Evolutionary conservation across 1,140 invertebrate genomes (phyloP).

Genomic region (Philaenus spumarius): DNA sequence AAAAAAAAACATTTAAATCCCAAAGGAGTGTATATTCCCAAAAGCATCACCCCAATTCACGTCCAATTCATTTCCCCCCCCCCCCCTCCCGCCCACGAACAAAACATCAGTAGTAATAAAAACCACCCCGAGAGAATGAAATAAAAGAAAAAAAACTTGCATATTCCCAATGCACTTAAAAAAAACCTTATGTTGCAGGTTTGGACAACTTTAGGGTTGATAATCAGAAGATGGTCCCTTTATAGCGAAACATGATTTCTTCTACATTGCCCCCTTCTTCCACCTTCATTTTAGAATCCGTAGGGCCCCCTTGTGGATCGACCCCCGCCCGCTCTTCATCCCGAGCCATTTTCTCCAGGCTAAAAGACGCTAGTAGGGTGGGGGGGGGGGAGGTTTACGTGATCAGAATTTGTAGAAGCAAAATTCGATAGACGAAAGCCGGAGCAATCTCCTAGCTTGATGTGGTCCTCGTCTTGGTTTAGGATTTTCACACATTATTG

Average conservation of each 20-base stretch:
- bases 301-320: background rate
- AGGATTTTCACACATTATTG: no score
- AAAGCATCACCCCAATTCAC: constrained; percentile 2
- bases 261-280: background rate
- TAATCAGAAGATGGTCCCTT: background rate
- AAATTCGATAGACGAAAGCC: constrained; percentile 10
- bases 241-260: constrained; percentile 15
- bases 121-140: background rate
- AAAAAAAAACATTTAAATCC: no score
- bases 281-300: background rate
- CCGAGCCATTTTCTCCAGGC: constrained; percentile 13
- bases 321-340: background rate
- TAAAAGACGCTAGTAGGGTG: constrained; percentile 4
- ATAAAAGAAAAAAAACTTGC: constrained; percentile 12
- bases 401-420: constrained; percentile 1
- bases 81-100: background rate
- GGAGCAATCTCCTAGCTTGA: background rate
- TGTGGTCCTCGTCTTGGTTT: no score
- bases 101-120: constrained; percentile 12
- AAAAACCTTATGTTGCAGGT: constrained; percentile 5
- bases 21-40: background rate
- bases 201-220: constrained; percentile 5
- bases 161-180: constrained; percentile 3
- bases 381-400: constrained; percentile 1
- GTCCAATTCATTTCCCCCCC: constrained; percentile 7